Evolutionary conservation across 2,888 invertebrate genomes (phyloP), one percentile per base, ranked within the genome.

Genomic region (Ennomos quercinarius): DNA sequence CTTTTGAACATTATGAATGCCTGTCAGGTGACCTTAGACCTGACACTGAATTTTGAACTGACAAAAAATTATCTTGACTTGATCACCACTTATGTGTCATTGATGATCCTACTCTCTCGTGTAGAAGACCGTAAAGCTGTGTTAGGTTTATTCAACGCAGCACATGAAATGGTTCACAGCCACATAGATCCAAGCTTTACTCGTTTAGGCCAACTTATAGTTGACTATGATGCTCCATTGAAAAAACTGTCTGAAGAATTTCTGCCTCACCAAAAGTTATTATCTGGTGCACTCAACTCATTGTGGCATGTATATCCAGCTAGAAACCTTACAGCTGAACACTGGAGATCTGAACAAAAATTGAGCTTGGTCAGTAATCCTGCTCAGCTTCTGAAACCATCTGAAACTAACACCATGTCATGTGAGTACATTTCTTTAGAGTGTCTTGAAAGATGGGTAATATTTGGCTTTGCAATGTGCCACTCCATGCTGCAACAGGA

Each of bases 121-220:
- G 99, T 99, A 0, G 99, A 99, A 86, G 99, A 99, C 84, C 94
- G 99, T 10, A 99, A 99, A 92, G 98, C 98, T 0, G 99, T 99
- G 0, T 88, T 99, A 44, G 99, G 99, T 0, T 93, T 99, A 12
- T 99, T 98, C 83, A 99, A 99, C 93, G 98, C 98, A 43, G 99
- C 99, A 4, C 97, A 98, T 91, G 99, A 99, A 92, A 95, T 99
- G 94, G 96, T 98, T 34, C 96, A 99, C 81, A 97, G 95, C 71
- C 96, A 97, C 77, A 95, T 97, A 54, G 98, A 98, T 85, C 94
- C 95, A 11, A 98, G 97, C 78, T 99, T 99, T 85, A 99, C 99
- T 5, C 94, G 99, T 10, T 93, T 99, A 48, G 99, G 99, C 0
- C 99, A 98, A 88, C 96, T 99, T 96, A 99, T 99, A 64, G 95